Conservation (phyloP, 2,797 vertebrate genomes). For the Pipistrellus nathusii region DNA sequence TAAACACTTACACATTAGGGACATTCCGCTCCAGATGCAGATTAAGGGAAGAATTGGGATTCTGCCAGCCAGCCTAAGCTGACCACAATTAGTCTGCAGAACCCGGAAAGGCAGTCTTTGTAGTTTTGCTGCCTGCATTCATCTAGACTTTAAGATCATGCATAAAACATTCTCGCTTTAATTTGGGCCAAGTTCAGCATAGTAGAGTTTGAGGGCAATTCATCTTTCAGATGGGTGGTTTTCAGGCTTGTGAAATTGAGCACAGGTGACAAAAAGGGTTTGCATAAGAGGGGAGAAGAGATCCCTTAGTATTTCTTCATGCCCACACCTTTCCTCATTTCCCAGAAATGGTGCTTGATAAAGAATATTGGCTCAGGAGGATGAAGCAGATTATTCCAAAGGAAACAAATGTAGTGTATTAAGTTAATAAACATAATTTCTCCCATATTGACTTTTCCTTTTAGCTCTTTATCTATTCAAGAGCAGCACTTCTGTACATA, state of each 20-base stretch:
- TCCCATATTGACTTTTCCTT: slow-evolving; percentile 33
- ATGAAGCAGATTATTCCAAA: slow-evolving; percentile 52
- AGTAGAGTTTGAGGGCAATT: slow-evolving; percentile 44
- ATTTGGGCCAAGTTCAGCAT: slow-evolving; percentile 46
- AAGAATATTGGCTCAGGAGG: neutral
- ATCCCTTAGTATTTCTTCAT: neutral
- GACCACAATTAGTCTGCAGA: slow-evolving; percentile 54
- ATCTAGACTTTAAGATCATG: slow-evolving; percentile 22
- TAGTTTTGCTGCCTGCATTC: neutral
- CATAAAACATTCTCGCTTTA: slow-evolving; percentile 65
- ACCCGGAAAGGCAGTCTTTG: neutral
- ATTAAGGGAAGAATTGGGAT: slow-evolving; percentile 35
- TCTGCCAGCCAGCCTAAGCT: neutral
- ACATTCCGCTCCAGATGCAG: slow-evolving; percentile 28
- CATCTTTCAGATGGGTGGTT: slow-evolving; percentile 40
- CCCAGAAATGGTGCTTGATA: neutral
- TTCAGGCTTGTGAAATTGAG: neutral
- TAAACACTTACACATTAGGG: neutral
- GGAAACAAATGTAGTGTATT: slow-evolving; percentile 38
- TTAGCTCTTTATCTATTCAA: slow-evolving; percentile 78
- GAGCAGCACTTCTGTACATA: slow-evolving; percentile 69
- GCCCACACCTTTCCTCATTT: neutral
- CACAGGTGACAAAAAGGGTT: slow-evolving; percentile 17
- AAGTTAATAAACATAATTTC: slow-evolving; percentile 72
- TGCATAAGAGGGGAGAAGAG: neutral